Evolutionary conservation across 2,888 invertebrate species (phyloP), one percentile per base, ranked within the genome.

Genomic region (Xestia xanthographa): DNA sequence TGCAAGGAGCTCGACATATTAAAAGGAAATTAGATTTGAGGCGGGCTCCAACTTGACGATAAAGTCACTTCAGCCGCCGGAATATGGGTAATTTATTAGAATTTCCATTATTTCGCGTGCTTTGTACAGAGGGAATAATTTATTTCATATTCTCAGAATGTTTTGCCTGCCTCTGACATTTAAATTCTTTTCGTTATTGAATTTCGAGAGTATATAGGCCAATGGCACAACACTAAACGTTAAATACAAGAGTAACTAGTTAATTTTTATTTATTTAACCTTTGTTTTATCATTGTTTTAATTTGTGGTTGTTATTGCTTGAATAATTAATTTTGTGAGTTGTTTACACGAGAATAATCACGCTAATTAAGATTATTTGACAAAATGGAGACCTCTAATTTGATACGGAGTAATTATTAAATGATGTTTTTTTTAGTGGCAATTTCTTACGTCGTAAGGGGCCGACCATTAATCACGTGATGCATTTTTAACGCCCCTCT

Each of bases 11-110:
- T 77, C 84, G 85, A 85, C 81, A 84, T 90, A 86, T 89, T 90
- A 88, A 88, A 87, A 87, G 89, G 89, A 90, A 90, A 89, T 89
- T 90, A 86, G 88, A 85, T 89, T 90, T 85, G 85, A 84, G 80
- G 53, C 87, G 62, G 71, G 71, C 80, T 73, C 77, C 67, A 9
- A 56, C 60, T 72, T 65, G 58, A 79, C 80, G 76, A 83, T 83
- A 79, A 79, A 78, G 62, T 79, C 80, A 66, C 80, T 87, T 45
- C 65, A 79, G 65, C 26, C 48, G 65, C 58, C 68, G 71, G 60
- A 78, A 83, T 72, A 67, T 66, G 76, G 56, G 72, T 78, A 73
- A 80, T 84, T 86, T 86, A 79, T 79, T 86, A 75, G 67, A 75
- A 79, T 83, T 72, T 66, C 67, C 74, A 74, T 83, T 86, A 86